phyloP scores from a whole-genome alignment of 2,797 vertebrate species.

The Moxostoma hubbsi region DNA sequence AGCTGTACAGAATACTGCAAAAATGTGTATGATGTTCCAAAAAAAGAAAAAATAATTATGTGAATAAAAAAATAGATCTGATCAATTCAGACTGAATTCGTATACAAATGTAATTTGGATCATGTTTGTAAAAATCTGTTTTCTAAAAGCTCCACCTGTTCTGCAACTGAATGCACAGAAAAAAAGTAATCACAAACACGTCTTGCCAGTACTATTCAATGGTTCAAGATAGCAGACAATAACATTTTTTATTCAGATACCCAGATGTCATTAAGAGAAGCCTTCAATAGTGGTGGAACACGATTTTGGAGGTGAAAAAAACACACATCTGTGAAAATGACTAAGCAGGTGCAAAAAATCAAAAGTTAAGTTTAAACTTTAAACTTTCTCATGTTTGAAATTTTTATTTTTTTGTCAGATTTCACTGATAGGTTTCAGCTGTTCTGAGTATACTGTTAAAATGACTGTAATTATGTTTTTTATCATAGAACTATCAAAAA shows the following conservation, averaged over 20 bases:
- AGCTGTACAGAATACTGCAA: too few relatives aligned
- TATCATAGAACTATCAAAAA: too few relatives aligned
- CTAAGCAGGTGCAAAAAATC: slow-evolving; percentile 32
- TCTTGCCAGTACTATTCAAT: slow-evolving; percentile 20
- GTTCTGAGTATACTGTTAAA: slow-evolving; percentile 1
- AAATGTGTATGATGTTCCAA: too few relatives aligned
- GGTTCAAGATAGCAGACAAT: slow-evolving; percentile 31
- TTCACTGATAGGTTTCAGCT: neutral
- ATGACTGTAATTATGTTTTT: neutral
- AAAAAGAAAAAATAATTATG: too few relatives aligned
- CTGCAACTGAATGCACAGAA: neutral
- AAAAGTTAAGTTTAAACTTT: neutral
- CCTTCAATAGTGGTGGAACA: slow-evolving; percentile 7
- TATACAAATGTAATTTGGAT: too few relatives aligned
- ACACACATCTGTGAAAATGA: slow-evolving; percentile 19
- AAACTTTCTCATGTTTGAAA: slow-evolving; percentile 16
- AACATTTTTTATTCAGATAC: slow-evolving; percentile 28
- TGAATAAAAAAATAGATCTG: too few relatives aligned
- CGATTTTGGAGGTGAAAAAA: neutral
- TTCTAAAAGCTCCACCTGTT: too few relatives aligned
- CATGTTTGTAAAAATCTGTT: too few relatives aligned
- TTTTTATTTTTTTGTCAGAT: neutral
- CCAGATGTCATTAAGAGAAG: slow-evolving; percentile 22
- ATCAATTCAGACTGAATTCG: too few relatives aligned
- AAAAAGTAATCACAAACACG: neutral